Percentiles rank a stretch among this genome's conserved stretches.
Conservation (phyloP, 53 echinoderm and acorn worm genomes). For the Astropecten irregularis region DNA sequence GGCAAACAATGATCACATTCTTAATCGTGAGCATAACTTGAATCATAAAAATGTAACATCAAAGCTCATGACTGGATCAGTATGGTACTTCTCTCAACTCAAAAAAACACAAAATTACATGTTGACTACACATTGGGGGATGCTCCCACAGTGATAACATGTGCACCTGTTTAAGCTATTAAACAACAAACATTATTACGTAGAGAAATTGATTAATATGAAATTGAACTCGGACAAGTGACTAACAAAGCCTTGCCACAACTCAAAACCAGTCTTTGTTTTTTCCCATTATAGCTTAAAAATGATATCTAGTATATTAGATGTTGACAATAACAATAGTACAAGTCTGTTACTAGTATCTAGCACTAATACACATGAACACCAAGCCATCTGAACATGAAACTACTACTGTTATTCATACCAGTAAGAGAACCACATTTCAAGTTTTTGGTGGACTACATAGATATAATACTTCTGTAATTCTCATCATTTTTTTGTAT, state of each 20-base stretch:
- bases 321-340: slow-evolving; percentile 57
- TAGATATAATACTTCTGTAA: background rate
- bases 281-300: slow-evolving; percentile 30
- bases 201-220: background rate
- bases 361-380: slow-evolving; percentile 57
- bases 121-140: background rate
- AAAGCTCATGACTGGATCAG: background rate
- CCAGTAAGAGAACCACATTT: slow-evolving; percentile 51
- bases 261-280: slow-evolving; percentile 4
- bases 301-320: slow-evolving; percentile 51
- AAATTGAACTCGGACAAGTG: background rate
- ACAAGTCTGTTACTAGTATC: slow-evolving; percentile 52
- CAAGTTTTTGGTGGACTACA: slow-evolving; percentile 16
- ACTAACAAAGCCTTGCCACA: background rate
- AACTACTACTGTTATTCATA: slow-evolving; percentile 37
- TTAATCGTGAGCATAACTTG: background rate
- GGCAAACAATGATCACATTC: background rate
- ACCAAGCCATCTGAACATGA: slow-evolving; percentile 56
- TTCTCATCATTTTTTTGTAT: slow-evolving; percentile 2
- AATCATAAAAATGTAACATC: background rate
- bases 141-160: background rate
- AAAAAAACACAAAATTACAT: background rate
- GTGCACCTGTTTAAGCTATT: slow-evolving; percentile 2
- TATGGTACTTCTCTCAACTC: background rate
- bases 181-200: slow-evolving; percentile 16